Evolutionary conservation across 1,140 invertebrate species (phyloP).

Genomic region (Doryteuthis pealeii): DNA sequence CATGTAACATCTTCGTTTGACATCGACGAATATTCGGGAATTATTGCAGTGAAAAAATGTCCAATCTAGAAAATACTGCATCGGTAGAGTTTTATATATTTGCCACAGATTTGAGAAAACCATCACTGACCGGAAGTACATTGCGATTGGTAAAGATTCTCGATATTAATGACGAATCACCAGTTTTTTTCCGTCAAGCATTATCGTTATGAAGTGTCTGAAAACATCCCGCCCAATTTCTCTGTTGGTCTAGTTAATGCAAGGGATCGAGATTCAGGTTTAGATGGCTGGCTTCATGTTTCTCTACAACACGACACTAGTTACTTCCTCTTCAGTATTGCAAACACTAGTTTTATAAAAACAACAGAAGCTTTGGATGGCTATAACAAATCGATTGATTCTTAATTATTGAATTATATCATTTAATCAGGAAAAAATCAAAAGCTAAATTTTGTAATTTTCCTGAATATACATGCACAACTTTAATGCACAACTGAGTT

Average conservation of each 20-base stretch:
- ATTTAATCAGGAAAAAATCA: too few species aligned
- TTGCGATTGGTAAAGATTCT: conserved; percentile 77
- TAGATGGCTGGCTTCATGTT: conserved; percentile 43
- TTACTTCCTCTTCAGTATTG: conserved; percentile 42
- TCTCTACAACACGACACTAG: conserved; percentile 25
- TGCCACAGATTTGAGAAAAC: conserved; percentile 44
- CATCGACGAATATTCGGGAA: conserved; percentile 84
- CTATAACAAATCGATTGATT: too few species aligned
- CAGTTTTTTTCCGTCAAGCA: conserved; percentile 38
- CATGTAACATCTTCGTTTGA: conserved; percentile 66
- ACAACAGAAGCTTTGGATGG: conserved; percentile 80
- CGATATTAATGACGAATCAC: conserved; percentile 81
- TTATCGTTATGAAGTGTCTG: conserved; percentile 44
- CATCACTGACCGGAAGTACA: conserved; percentile 75
- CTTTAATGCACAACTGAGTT: too few species aligned
- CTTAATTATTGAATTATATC: too few species aligned
- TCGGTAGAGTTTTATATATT: conserved; percentile 65
- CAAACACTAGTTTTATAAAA: conserved; percentile 74
- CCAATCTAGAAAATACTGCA: conserved; percentile 80
- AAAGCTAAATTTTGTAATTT: too few species aligned
- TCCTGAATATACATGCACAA: too few species aligned
- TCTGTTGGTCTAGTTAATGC: conserved; percentile 42
- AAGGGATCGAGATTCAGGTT: conserved; percentile 40
- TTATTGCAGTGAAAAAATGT: conserved; percentile 72
- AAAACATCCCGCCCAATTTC: conserved; percentile 35